A percentile compares a stretch with the other conserved stretches of the same genome.
Evolutionary conservation across 2,113 vertebrate species (phyloP).

Genomic region (Poeciliopsis prolifica): DNA sequence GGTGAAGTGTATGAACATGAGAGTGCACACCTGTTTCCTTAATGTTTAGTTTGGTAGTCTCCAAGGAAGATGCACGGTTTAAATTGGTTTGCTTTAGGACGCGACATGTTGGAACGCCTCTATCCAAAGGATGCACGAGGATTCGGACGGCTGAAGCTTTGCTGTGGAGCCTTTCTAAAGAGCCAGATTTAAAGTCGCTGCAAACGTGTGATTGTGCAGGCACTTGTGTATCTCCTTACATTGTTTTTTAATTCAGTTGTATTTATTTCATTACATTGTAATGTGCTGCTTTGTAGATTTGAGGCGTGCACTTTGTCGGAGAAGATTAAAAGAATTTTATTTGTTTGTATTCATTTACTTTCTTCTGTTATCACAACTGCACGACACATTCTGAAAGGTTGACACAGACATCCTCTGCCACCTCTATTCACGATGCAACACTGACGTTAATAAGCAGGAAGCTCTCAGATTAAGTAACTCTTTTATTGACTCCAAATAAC

Average conservation of each 20-base stretch:
- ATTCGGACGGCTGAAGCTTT: constrained; percentile 27
- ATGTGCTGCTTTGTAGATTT: constrained; percentile 90
- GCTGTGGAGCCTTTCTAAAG: constrained; percentile 46
- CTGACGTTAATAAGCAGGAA: constrained; percentile 26
- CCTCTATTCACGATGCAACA: constrained; percentile 21
- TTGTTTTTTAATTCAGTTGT: constrained; percentile 79
- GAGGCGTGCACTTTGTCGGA: constrained; percentile 87
- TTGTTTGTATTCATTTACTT: constrained; percentile 78
- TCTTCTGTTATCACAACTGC: constrained; percentile 10
- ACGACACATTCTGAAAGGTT: background rate
- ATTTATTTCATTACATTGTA: constrained; percentile 91
- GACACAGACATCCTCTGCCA: constrained; percentile 8
- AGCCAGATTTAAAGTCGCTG: constrained; percentile 57
- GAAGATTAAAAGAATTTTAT: constrained; percentile 83
- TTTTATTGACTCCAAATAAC: constrained; percentile 75
- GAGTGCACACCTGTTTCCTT: constrained; percentile 66
- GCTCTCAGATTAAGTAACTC: constrained; percentile 61
- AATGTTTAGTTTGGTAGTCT: constrained; percentile 63
- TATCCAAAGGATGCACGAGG: constrained; percentile 32
- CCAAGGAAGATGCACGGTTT: constrained; percentile 50
- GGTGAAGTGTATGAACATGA: constrained; percentile 68
- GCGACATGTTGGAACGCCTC: constrained; percentile 5
- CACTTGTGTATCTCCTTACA: constrained; percentile 70
- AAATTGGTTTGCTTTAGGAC: constrained; percentile 56
- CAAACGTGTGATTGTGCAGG: constrained; percentile 79